Evolutionary conservation across 2,113 vertebrate genomes (phyloP).

Genomic region (Perca flavescens): DNA sequence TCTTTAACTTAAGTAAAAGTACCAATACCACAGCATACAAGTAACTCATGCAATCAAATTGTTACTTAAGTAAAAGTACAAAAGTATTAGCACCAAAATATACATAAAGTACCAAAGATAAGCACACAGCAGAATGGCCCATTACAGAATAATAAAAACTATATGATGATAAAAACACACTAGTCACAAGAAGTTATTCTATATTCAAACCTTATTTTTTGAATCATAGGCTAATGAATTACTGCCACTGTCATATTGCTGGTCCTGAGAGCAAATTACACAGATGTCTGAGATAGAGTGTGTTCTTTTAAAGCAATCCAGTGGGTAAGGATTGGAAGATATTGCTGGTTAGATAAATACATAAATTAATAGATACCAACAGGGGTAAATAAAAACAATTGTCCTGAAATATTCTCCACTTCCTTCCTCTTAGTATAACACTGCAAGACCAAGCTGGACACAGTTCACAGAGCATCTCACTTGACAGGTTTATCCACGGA

Average conservation of each 20-base stretch:
- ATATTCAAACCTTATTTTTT: no score
- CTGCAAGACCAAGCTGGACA: neutral
- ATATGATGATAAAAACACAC: neutral
- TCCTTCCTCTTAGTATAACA: neutral
- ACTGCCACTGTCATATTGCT: no score
- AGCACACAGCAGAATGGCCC: neutral
- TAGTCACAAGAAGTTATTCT: no score
- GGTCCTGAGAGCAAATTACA: neutral
- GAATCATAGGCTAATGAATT: no score
- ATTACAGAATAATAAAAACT: neutral
- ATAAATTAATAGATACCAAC: neutral
- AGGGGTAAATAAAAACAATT: conserved; percentile 27
- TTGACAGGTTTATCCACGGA: neutral
- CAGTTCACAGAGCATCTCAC: neutral
- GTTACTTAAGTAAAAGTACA: no score
- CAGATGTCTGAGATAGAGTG: neutral
- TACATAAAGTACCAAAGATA: no score
- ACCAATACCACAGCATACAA: no score
- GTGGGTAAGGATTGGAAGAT: neutral
- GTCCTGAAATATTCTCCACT: neutral
- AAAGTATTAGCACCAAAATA: no score
- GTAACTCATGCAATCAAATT: no score
- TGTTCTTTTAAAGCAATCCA: neutral
- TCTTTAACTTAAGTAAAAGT: no score
- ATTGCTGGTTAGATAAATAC: neutral